A percentile compares a stretch with the other conserved stretches of the same genome.
Evolutionary conservation across 2,113 vertebrate species (phyloP).

Genomic region (Carassius carassius): DNA sequence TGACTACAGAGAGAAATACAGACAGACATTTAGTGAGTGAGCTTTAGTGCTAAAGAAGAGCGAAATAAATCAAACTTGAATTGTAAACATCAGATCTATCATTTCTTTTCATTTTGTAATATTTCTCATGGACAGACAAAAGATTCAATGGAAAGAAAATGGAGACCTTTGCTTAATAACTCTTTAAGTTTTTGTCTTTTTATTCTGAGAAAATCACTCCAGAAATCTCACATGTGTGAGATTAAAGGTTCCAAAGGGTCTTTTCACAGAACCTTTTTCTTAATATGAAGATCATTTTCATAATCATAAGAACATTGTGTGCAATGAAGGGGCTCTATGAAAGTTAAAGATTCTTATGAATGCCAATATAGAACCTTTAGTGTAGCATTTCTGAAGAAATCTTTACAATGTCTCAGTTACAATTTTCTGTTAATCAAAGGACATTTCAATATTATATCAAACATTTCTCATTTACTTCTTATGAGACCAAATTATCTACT

Average conservation of each 20-base stretch:
- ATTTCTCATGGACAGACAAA: too few relatives aligned
- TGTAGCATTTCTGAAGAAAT: neutral
- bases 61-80: neutral
- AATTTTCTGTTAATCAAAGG: neutral
- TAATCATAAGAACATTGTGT: neutral
- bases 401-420: neutral
- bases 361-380: neutral
- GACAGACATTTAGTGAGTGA: neutral
- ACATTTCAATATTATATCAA: neutral
- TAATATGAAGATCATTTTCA: too few relatives aligned
- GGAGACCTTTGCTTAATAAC: too few relatives aligned
- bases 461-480: neutral
- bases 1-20: conserved; percentile 71
- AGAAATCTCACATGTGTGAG: too few relatives aligned
- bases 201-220: too few relatives aligned
- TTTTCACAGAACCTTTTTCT: too few relatives aligned
- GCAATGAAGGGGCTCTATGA: neutral
- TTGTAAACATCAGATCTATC: neutral
- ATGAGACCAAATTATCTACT: neutral
- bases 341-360: neutral
- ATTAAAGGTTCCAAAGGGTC: neutral
- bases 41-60: neutral
- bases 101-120: too few relatives aligned
- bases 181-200: too few relatives aligned
- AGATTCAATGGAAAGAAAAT: too few relatives aligned